Evolutionary conservation across 1,140 invertebrate species (phyloP), one percentile per base, ranked within the genome.

Genomic region (Ericerus pela): DNA sequence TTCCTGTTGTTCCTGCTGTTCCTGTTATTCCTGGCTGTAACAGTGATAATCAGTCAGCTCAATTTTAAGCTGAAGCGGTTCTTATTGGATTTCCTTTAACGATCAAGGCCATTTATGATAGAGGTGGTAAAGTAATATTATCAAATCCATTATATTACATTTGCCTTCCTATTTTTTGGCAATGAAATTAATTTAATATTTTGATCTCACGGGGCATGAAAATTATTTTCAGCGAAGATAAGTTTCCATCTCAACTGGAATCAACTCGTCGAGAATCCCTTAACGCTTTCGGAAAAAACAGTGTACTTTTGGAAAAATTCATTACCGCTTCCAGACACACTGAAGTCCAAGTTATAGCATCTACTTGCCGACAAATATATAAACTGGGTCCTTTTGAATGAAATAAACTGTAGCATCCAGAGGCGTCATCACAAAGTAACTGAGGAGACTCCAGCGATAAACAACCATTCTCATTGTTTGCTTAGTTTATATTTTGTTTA

Each of bases 31-130:
- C 82, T 70, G 95, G 95, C 20, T 98, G 97, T 70, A 94, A 97
- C 69, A 92, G 89, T 1, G 80, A 89, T 53, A 85, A 94, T 70
- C 92, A 96, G 70, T 80, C 76, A 37, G 63, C 56, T 63, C 16
- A 76, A 79, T 56, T 81, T 67, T 41, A 79, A 62, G 60, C 73
- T 26, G 88, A 96, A 74, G 93, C 93, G 2, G 72, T 75, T 60
- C 78, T 73, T 64, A 93, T 97, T 66, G 92, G 92, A 14, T 98
- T 85, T 71, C 96, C 96, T 0, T 72, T 99, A 2, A 98, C 99
- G 95, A 96, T 99, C 30, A 99, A 99, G 72, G 95, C 95, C 20
- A 87, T 98, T 0, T 73, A 91, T 60, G 96, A 95, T 38, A 95
- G 95, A 41, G 95, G 95, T 54, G 94, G 95, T 52, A 91, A 96